Evolutionary conservation across 2,113 vertebrate genomes (phyloP).

Genomic region (Catharus bicknelli): DNA sequence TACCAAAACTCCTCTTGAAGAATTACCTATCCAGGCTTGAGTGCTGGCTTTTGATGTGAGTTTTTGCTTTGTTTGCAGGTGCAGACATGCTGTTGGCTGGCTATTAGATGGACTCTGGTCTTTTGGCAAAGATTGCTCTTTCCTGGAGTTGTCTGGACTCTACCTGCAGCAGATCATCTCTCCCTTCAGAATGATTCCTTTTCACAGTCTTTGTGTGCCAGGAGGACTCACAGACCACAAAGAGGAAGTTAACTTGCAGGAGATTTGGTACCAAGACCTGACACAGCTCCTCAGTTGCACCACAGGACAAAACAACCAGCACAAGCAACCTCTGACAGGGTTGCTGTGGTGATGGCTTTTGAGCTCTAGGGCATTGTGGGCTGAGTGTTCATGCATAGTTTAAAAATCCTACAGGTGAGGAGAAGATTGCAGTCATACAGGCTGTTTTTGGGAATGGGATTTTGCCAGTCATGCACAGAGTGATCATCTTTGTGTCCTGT

Average conservation of each 20-base stretch:
- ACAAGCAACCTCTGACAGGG: neutral
- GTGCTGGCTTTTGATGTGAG: neutral
- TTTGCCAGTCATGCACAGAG: accelerated
- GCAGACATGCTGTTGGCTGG: neutral
- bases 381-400: neutral
- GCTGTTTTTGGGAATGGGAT: neutral
- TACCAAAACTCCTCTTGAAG: neutral
- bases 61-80: neutral
- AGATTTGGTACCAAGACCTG: neutral
- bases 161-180: neutral
- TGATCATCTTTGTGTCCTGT: neutral
- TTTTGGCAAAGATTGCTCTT: neutral
- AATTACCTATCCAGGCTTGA: neutral
- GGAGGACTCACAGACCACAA: conserved; percentile 48
- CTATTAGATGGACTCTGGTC: neutral
- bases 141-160: neutral
- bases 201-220: conserved; percentile 18
- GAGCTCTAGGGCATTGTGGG: neutral
- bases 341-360: neutral
- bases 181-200: conserved; percentile 1
- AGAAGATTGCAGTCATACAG: neutral
- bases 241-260: neutral
- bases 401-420: neutral
- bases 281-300: neutral
- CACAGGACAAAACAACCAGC: neutral